Conservation (phyloP, 2,888 invertebrate species). For the Habroteleia sp. region DNA sequence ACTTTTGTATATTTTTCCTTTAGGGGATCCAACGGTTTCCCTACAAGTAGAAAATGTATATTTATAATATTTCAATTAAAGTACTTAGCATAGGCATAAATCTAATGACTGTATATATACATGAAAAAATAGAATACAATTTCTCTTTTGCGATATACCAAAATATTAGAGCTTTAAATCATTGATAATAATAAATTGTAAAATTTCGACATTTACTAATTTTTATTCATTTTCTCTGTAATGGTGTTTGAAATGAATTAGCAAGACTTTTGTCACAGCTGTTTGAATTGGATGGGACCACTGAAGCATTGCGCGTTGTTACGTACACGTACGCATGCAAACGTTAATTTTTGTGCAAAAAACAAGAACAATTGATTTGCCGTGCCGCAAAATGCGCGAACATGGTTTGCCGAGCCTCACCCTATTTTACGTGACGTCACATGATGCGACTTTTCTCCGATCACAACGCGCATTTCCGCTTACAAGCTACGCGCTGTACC, state of each 20-base stretch:
- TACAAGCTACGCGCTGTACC: conserved; percentile 61
- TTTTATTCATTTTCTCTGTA: conserved; percentile 59
- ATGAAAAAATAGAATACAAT: no score
- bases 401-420: conserved; percentile 67
- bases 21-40: conserved; percentile 85
- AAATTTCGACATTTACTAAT: conserved; percentile 1
- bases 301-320: conserved; percentile 67
- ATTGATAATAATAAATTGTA: no score
- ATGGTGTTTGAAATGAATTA: conserved; percentile 59
- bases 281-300: conserved; percentile 63
- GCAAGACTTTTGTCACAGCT: conserved; percentile 68
- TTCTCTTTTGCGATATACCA: no score
- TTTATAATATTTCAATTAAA: neutral
- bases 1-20: conserved; percentile 81
- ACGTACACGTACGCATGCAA: conserved; percentile 50
- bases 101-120: no score
- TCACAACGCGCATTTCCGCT: conserved; percentile 67
- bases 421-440: conserved; percentile 67
- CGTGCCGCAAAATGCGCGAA: conserved; percentile 68
- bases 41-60: conserved; percentile 81
- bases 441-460: conserved; percentile 56
- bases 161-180: no score
- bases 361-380: conserved; percentile 70
- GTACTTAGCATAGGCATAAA: neutral
- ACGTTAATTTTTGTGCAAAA: conserved; percentile 62